Evolutionary conservation across 2,113 vertebrate species (phyloP), one percentile per base, ranked within the genome.

Genomic region (Mus spicilegus): DNA sequence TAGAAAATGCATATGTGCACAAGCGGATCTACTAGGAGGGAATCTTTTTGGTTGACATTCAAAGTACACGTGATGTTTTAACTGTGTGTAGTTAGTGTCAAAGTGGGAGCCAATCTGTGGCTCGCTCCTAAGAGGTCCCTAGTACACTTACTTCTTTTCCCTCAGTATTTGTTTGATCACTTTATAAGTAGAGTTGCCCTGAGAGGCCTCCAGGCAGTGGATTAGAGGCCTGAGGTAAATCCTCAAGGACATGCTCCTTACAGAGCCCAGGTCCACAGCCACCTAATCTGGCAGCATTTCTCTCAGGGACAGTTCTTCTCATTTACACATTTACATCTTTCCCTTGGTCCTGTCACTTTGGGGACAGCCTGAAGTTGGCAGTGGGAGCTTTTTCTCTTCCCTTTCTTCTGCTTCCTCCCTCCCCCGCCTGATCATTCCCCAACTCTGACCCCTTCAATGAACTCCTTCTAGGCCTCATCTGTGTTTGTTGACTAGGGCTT

Each of bases 261-360:
- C 28, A 33, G 58, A 30, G 36, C 33, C 58, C 3, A 0, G 20
- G 39, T 51, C 65, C 28, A 1, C 24, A 0, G 26, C 20, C 22
- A 7, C 1, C 28, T 11, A 10, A 7, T 73, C 72, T 92, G n/a
- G 4, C 54, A 9, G 26, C 39, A 54, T 39, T 77, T 42, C 5
- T 3, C 75, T 78, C 63, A 63, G 69, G 11, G 19, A 33, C 63
- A 63, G 30, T 67, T 88, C 26, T 73, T 73, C 42, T 10, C 30
- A 2, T n/a, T 77, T 61, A 36, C 42, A 7, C 20, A 22, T 73
- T 39, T 5, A 3, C 20, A 16, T 73, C 54, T 3, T 49, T 33
- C 13, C 16, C 13, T 76, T 86, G 30, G 56, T 51, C 16, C 17
- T 80, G 91, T 91, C 73, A 8, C 94, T 89, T 77, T 92, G 8